phyloP scores from a whole-genome alignment of 2,797 vertebrate genomes.

The Peromyscus nudipes region DNA sequence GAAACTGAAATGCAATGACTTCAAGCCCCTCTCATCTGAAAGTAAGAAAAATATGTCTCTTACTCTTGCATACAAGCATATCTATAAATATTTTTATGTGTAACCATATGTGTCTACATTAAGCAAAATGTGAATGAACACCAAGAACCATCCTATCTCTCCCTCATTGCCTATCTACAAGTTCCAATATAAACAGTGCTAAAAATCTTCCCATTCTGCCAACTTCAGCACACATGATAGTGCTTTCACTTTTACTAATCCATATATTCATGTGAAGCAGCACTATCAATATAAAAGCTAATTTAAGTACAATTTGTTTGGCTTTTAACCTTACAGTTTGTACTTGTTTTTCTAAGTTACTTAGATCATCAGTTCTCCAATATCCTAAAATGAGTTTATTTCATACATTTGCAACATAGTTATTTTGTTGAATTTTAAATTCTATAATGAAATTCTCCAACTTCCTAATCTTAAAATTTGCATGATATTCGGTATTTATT shows the following conservation, averaged over 20 bases:
- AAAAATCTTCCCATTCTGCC: background rate
- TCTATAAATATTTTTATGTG: background rate
- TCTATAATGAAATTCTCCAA: background rate
- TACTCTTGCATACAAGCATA: background rate
- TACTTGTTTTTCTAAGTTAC: background rate
- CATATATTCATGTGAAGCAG: background rate
- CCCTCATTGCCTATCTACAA: background rate
- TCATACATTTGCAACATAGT: background rate
- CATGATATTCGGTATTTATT: background rate
- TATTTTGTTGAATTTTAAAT: background rate
- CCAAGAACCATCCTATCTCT: too few relatives aligned
- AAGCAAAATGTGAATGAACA: conserved; percentile 3
- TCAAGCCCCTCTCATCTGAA: background rate
- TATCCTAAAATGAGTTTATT: background rate
- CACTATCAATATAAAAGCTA: background rate
- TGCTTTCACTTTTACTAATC: background rate
- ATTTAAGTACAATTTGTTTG: background rate
- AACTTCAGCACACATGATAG: background rate
- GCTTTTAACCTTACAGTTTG: background rate
- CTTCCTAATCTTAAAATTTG: background rate
- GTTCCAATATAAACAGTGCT: background rate
- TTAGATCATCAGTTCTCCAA: background rate
- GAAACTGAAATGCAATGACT: background rate
- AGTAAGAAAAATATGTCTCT: background rate
- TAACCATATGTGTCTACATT: background rate